Conservation (phyloP, 2,888 invertebrate species). For the Catonia carolina region DNA sequence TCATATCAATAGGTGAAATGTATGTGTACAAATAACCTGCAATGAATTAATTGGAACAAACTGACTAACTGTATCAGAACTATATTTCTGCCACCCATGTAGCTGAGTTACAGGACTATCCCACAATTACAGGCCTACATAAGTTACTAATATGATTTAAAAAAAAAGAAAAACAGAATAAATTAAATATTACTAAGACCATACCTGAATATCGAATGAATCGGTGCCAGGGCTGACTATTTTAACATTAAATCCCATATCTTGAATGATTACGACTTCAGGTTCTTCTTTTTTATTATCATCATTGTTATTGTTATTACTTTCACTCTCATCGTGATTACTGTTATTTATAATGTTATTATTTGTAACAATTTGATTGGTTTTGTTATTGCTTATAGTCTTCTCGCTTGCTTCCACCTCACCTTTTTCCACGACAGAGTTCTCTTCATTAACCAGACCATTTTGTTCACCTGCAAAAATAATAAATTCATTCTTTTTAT, state of each 20-base stretch:
- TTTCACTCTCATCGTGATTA: neutral
- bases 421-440: conserved; percentile 42
- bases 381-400: conserved; percentile 7
- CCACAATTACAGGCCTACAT: too few species aligned
- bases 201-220: conserved; percentile 84
- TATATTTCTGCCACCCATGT: too few species aligned
- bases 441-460: conserved; percentile 15
- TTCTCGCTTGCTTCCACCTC: conserved; percentile 49
- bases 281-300: conserved; percentile 48
- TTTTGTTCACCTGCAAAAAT: conserved; percentile 14
- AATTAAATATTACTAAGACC: neutral
- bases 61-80: too few species aligned
- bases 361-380: neutral
- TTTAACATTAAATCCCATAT: conserved; percentile 88
- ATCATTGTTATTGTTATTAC: conserved; percentile 9
- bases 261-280: conserved; percentile 82
- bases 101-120: too few species aligned
- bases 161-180: too few species aligned
- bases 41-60: too few species aligned
- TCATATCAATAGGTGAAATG: too few species aligned
- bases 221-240: conserved; percentile 88
- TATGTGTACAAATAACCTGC: too few species aligned
- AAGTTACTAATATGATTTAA: too few species aligned
- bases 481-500: too few species aligned
- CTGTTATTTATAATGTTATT: neutral